phyloP scores from a whole-genome alignment of 2,797 vertebrate species.

The Pristis pectinata region DNA sequence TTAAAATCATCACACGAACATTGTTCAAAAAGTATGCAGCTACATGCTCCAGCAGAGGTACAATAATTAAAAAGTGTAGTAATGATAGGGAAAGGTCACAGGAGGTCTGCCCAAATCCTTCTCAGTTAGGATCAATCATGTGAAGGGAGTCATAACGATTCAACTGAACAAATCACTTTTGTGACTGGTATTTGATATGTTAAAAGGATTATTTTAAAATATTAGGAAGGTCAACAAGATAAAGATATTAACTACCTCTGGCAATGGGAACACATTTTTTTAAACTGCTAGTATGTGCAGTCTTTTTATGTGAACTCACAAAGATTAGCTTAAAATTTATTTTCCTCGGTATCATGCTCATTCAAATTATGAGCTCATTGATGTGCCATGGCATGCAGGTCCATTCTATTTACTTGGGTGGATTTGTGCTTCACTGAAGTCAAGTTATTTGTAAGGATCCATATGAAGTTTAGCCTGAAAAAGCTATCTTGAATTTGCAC shows the following conservation, averaged over 20 bases:
- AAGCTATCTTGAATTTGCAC: background rate
- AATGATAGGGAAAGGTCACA: background rate
- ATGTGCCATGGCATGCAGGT: background rate
- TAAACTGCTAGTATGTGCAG: background rate
- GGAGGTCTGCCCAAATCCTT: background rate
- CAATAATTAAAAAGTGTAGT: background rate
- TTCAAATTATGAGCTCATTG: background rate
- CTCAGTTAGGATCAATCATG: background rate
- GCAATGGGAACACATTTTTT: background rate
- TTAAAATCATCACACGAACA: background rate
- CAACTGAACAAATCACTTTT: background rate
- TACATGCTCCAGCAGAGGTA: background rate
- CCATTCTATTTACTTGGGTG: background rate
- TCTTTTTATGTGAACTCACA: background rate
- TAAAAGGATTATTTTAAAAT: constrained; percentile 24
- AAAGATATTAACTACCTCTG: background rate
- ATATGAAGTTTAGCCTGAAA: background rate
- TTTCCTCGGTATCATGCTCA: background rate
- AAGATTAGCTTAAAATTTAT: background rate
- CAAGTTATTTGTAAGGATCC: background rate
- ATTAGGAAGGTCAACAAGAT: background rate
- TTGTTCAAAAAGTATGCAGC: background rate
- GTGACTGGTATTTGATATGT: background rate
- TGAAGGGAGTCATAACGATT: background rate
- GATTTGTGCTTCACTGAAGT: background rate